Evolutionary conservation across 2,797 vertebrate genomes (phyloP).

Genomic region (Pyrocephalus nanus): DNA sequence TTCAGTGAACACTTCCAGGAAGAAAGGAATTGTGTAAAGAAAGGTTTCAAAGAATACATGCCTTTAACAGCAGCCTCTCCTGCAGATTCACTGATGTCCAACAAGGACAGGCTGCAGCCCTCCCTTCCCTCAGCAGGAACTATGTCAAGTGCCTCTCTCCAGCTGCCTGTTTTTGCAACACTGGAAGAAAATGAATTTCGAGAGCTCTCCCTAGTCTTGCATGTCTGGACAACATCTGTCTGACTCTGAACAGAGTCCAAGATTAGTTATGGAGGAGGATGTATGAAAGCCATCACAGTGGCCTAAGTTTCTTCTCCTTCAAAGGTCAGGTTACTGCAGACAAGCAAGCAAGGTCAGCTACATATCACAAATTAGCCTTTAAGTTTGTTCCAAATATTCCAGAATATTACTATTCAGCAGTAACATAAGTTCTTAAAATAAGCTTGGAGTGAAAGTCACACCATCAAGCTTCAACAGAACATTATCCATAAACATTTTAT

Average conservation of each 20-base stretch:
- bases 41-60: neutral
- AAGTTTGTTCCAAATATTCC: neutral
- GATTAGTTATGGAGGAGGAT: neutral
- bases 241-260: neutral
- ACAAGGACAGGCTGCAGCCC: neutral
- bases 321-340: neutral
- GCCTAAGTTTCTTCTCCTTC: neutral
- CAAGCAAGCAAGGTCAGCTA: neutral
- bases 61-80: neutral
- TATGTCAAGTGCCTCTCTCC: neutral
- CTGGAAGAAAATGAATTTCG: neutral
- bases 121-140: neutral
- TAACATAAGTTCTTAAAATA: neutral
- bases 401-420: neutral
- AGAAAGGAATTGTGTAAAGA: neutral
- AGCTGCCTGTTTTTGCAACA: neutral
- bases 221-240: neutral
- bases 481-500: neutral
- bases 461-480: neutral
- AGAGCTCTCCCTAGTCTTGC: neutral
- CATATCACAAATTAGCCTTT: neutral
- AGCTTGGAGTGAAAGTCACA: neutral
- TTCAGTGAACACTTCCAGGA: neutral
- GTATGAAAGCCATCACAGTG: neutral
- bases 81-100: neutral